phyloP scores from a whole-genome alignment of 2,797 vertebrate genomes.

The Odontamblyopus lacepedii region DNA sequence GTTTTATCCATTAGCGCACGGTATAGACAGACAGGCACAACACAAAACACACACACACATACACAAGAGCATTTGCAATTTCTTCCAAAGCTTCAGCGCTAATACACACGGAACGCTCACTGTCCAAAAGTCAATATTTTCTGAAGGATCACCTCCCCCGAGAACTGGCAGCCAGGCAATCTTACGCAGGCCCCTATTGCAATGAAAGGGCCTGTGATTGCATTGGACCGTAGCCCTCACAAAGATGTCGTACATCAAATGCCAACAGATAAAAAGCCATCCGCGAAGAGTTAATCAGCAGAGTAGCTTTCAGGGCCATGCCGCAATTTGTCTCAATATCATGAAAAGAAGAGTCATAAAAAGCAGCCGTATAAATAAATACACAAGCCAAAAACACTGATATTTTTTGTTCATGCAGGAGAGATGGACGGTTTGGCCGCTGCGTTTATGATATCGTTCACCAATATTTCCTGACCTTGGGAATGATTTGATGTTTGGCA shows the following conservation, averaged over 20 bases:
- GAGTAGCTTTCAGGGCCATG: conserved; percentile 73
- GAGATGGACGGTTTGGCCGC: conserved; percentile 18
- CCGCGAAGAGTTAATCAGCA: conserved; percentile 80
- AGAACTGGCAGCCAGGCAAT: conserved; percentile 77
- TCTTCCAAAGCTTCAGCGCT: conserved; percentile 46
- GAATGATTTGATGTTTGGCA: conserved; percentile 24
- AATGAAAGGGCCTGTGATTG: conserved; percentile 81
- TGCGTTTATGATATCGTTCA: conserved; percentile 46
- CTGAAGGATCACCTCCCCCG: conserved; percentile 76
- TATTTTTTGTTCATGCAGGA: conserved; percentile 34
- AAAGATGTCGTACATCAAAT: conserved; percentile 84
- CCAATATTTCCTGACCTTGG: conserved; percentile 65
- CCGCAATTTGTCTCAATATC: conserved; percentile 79
- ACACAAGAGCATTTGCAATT: conserved; percentile 61
- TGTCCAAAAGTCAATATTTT: conserved; percentile 81
- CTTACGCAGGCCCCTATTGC: conserved; percentile 54
- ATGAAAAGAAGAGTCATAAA: conserved; percentile 63
- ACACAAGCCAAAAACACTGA: conserved; percentile 38
- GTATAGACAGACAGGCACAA: conserved; percentile 38
- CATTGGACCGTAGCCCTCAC: conserved; percentile 77
- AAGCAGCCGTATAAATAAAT: conserved; percentile 67
- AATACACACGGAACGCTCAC: conserved; percentile 59
- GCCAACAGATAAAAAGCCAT: conserved; percentile 80
- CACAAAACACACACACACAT: conserved; percentile 24
- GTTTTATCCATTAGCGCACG: conserved; percentile 59